phyloP scores from a whole-genome alignment of 1,140 invertebrate genomes.

The Lycorma delicatula region DNA sequence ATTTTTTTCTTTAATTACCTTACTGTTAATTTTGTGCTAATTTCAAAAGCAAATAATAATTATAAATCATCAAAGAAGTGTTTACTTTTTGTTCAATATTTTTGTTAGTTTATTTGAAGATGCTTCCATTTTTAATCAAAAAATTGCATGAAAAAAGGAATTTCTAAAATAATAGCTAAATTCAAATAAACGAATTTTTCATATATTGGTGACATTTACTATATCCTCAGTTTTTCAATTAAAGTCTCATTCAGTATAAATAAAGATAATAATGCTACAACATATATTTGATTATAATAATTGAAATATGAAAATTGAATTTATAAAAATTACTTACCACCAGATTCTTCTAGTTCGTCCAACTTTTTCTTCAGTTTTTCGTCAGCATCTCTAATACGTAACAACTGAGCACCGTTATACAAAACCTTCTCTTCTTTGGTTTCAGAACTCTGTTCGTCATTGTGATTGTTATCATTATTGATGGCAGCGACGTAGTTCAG shows the following conservation, averaged over 20 bases:
- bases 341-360: background rate
- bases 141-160: background rate
- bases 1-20: no score
- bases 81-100: no score
- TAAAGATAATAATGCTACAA: background rate
- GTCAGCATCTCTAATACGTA: background rate
- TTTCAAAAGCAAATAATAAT: no score
- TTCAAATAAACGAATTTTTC: background rate
- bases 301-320: background rate
- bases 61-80: no score
- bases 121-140: no score
- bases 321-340: background rate
- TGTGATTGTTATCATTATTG: no score
- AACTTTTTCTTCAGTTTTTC: background rate
- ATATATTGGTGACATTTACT: background rate
- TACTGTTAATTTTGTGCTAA: no score
- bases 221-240: background rate
- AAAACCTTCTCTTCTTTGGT: background rate
- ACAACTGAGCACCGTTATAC: background rate
- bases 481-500: no score
- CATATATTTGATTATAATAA: background rate
- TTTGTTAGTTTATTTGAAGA: no score
- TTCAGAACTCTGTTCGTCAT: no score
- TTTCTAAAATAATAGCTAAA: background rate
- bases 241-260: background rate